Base-by-base conservation (phyloP, 2,113 vertebrate species). In the Gasterosteus nipponicus region DNA sequence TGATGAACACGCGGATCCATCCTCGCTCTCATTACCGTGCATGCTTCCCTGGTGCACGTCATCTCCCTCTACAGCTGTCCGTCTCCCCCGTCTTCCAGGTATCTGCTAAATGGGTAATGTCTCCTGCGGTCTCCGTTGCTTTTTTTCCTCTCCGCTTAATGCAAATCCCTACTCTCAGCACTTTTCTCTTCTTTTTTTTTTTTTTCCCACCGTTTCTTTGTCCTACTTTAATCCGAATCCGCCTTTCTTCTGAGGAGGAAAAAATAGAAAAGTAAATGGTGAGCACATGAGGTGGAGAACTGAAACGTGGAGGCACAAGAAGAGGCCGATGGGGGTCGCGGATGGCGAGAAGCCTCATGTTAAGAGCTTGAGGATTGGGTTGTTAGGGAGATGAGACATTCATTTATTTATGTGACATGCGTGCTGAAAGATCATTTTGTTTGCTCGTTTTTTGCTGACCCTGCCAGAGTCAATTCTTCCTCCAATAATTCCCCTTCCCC, bases 151-250 rank as follows among this genome's bases (percentile, higher is more conserved):
- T 85, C 73, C 51, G 68, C 84, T 83, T 84, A 76, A 84, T 87
- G 76, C 73, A 86, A 90, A 89, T 82, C 77, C 73, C 73, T 51
- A 74, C 67, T 73, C 84, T 89, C 85, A 89, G 84, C 86, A 86
- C 74, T 87, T 89, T 38, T 38, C 1, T 38, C 22, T 26, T 26
- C 22, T 38, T 38, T 38, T 38, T 33, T 33, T 33, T 33, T 82
- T 42, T 61, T 10, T 18, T 66, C 58, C 69, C 47, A 18, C 70
- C 42, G 14, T 49, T 86, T 84, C 83, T 90, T 82, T 88, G 86
- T 78, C 89, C 86, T 89, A 83, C 87, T 91, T 92, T 79, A 87
- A 91, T 82, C 83, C 77, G 61, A 84, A 85, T 79, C 84, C 46
- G 51, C 59, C 42, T 59, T 53, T 77, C 38, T 54, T 86, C 73